Base-by-base conservation (phyloP, 2,113 vertebrate species). In the Cariama cristata region DNA sequence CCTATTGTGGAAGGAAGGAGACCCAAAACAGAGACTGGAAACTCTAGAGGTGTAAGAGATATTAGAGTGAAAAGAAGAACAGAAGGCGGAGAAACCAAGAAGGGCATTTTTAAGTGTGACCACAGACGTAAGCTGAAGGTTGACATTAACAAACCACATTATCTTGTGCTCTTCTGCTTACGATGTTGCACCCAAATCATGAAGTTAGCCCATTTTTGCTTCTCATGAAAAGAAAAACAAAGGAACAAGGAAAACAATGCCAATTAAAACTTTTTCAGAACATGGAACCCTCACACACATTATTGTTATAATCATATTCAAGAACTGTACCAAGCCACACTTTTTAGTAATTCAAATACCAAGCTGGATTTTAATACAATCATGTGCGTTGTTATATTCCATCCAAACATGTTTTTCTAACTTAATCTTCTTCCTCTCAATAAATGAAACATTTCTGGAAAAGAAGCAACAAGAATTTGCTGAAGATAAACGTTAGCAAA, bases 81-180 rank as follows among this genome's bases (percentile, higher is more conserved):
- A 94, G 76, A 87, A 97, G 88, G 73, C 73, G 60, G 1, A 87
- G 53, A 91, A 96, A 96, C 38, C 2, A 33, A 95, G 69, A 93
- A 91, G 27, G 55, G 60, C 88, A 92, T 87, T 92, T 93, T 95
- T 35, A 89, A 53, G 8, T 21, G 40, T 79, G 69, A 87, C 83
- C 88, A 94, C 76, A 95, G 62, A 84, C 35, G 1, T 83, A 74
- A 90, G 38, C 56, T 91, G 45, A 91, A 91, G 28, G 80, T 20
- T 96, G 86, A 96, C 94, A 96, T 96, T 93, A 93, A 80, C 71
- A 96, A 96, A 89, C 79, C 91, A 95, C 93, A 89, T 35, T 68
- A 89, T 58, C 91, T 91, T 84, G 77, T 94, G 88, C 88, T 95
- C 2, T 9, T 83, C 86, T 87, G 45, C 64, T 79, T 86, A 89